Evolutionary conservation across 2,888 invertebrate genomes (phyloP).

Genomic region (Seladonia tumulorum): DNA sequence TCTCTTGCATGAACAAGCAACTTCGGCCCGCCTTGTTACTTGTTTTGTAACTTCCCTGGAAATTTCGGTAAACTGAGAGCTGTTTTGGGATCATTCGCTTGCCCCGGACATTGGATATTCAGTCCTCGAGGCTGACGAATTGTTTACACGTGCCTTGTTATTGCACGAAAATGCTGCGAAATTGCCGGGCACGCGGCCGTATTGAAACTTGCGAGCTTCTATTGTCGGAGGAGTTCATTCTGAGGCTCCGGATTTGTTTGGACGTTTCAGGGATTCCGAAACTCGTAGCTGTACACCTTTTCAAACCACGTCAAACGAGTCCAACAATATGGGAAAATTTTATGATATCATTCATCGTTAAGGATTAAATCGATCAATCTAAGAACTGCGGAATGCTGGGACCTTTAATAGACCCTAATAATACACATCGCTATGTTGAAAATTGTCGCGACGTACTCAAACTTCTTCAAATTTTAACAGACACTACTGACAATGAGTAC

Average conservation of each 20-base stretch:
- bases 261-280: not conserved
- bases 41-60: not conserved
- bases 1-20: slow-evolving; percentile 3
- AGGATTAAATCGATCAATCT: not conserved
- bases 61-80: slow-evolving; percentile 11
- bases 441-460: not conserved
- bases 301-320: not conserved
- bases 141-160: not conserved
- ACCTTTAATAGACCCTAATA: no score
- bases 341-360: not conserved
- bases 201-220: not conserved
- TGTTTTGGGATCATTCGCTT: slow-evolving; percentile 3
- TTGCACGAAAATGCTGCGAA: not conserved
- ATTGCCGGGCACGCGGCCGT: not conserved
- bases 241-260: not conserved
- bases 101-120: not conserved
- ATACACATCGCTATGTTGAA: not conserved
- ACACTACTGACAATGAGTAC: not conserved
- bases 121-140: not conserved
- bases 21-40: slow-evolving; percentile 6
- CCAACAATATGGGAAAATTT: not conserved
- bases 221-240: not conserved
- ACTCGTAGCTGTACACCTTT: not conserved
- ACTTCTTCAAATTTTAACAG: not conserved
- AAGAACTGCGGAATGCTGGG: not conserved